Evolutionary conservation across 2,888 invertebrate genomes (phyloP), one percentile per base, ranked within the genome.

Genomic region (Crepidodera aurea): DNA sequence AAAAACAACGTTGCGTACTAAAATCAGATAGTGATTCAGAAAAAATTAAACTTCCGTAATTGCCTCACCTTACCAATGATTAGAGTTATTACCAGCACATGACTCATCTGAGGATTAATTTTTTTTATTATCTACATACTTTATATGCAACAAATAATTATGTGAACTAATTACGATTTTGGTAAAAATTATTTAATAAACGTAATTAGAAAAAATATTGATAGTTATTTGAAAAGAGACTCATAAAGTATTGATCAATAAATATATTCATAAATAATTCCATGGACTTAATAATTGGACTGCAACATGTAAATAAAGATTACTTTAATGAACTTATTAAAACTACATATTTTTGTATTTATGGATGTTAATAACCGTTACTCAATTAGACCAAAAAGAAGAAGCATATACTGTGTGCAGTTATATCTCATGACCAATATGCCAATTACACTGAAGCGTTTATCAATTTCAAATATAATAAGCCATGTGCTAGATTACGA

Each of bases 21-120:
- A 48, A 57, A 57, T 57, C 57, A 57, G 57, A 57, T 57, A 57
- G 29, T 16, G 48, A 27, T 27, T 12, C 25, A 37, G 48, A 50
- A 57, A 56, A 57, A 57, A 57, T 32, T 55, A 34, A 56, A 56
- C 32, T 56, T 48, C 48, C 48, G 57, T 57, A 57, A 57, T 57
- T 57, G 48, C 57, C 48, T 57, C 29, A 48, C 44, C 44, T 46
- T 55, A 44, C 18, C 27, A 27, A 37, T 39, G 48, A 48, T 57
- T 57, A 48, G 25, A 57, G 22, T 53, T 53, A 39, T 53, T 53
- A 53, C 53, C 12, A 25, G 8, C 19, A 22, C 6, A 50, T 57
- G 57, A 57, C 48, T 57, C 57, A 57, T 40, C 6, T n/a, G 48
- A 48, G 27, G n/a, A 27, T 27, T 48, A 48, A 16, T 48, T 40